phyloP scores from a whole-genome alignment of 2,797 vertebrate species.

The Serranus cabrilla region DNA sequence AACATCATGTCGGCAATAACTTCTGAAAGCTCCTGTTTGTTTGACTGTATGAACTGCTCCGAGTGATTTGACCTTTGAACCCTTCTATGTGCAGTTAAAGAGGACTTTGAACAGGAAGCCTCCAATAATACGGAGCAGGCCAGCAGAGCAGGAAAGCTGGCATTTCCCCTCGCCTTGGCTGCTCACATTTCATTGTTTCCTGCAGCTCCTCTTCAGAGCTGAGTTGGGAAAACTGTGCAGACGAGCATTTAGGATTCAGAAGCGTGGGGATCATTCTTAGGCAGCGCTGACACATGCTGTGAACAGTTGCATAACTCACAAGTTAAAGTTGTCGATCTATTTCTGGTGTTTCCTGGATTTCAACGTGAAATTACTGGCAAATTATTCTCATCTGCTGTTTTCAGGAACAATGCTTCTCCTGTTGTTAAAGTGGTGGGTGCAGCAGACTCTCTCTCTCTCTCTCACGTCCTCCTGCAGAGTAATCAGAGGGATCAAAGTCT shows the following conservation, averaged over 20 bases:
- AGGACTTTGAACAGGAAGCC: constrained; percentile 67
- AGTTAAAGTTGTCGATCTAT: neutral
- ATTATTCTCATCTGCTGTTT: constrained; percentile 19
- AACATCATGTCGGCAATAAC: neutral
- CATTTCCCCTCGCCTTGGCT: constrained; percentile 67
- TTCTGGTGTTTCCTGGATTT: constrained; percentile 18
- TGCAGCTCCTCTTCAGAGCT: constrained; percentile 44
- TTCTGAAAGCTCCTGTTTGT: constrained; percentile 22
- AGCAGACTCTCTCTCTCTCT: constrained; percentile 26
- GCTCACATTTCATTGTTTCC: constrained; percentile 76
- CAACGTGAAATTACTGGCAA: neutral
- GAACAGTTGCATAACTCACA: neutral
- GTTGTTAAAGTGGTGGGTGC: constrained; percentile 51
- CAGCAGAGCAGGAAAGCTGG: constrained; percentile 54
- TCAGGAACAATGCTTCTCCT: constrained; percentile 46
- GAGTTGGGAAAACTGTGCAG: constrained; percentile 3
- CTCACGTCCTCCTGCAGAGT: constrained; percentile 38
- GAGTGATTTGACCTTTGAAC: constrained; percentile 78
- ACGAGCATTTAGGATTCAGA: neutral
- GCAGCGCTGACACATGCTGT: neutral
- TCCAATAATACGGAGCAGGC: constrained; percentile 66
- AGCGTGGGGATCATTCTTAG: neutral
- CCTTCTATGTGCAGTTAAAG: constrained; percentile 32
- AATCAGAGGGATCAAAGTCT: constrained; percentile 64
- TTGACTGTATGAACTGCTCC: constrained; percentile 19